Evolutionary conservation across 2,113 vertebrate genomes (phyloP).

Genomic region (Melanostigma gelatinosum): DNA sequence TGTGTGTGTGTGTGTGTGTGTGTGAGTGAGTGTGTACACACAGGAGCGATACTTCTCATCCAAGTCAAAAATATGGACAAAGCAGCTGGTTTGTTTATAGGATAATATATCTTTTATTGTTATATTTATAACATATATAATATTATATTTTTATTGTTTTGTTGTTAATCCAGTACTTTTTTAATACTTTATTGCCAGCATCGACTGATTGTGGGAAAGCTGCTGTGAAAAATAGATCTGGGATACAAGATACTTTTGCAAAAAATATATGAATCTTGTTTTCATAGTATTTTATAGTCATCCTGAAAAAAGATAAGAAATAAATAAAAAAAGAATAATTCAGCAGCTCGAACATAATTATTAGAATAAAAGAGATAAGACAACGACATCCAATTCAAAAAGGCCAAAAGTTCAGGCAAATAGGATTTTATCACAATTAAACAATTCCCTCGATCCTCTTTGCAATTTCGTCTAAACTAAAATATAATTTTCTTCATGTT

Average conservation of each 20-base stretch:
- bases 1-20: slow-evolving; percentile 17
- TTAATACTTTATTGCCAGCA: not conserved
- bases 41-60: not conserved
- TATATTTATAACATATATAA: too few species aligned
- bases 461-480: not conserved
- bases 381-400: not conserved
- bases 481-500: not conserved
- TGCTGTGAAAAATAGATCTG: not conserved
- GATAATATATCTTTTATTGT: not conserved
- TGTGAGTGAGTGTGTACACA: not conserved
- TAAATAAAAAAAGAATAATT: not conserved
- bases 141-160: not conserved
- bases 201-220: too few species aligned
- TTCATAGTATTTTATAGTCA: not conserved
- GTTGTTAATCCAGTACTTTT: not conserved
- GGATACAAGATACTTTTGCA: not conserved
- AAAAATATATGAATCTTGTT: not conserved
- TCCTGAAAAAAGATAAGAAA: not conserved
- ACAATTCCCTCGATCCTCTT: not conserved
- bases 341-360: not conserved
- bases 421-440: not conserved
- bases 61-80: not conserved
- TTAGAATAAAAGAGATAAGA: not conserved
- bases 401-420: not conserved
- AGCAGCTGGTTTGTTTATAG: slow-evolving; percentile 34